Evolutionary conservation across 2,888 invertebrate species (phyloP).

Genomic region (Heliconius ismenius): DNA sequence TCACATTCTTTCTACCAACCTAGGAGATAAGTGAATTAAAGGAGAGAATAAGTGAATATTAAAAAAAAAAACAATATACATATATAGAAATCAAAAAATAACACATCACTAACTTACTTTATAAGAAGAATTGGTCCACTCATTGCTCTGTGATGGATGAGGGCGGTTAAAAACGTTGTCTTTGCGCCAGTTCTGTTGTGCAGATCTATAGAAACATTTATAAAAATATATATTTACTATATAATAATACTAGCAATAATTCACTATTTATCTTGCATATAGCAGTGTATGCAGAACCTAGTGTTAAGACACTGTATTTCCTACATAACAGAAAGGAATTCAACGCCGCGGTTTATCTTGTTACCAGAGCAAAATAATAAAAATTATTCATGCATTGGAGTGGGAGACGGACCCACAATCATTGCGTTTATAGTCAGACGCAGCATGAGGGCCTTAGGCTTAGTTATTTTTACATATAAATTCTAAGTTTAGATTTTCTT

Average conservation of each 20-base stretch:
- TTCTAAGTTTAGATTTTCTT: not conserved
- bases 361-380: no score
- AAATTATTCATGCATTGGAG: no score
- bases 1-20: no score
- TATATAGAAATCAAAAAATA: not conserved
- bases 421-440: not conserved
- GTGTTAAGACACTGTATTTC: not conserved
- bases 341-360: no score
- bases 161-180: conserved; percentile 51
- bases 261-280: no score
- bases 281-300: not conserved
- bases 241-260: not conserved
- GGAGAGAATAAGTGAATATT: not conserved
- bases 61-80: not conserved
- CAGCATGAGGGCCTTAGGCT: no score
- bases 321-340: no score
- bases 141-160: conserved; percentile 49
- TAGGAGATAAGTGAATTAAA: not conserved
- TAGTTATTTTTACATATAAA: not conserved
- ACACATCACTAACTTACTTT: conserved; percentile 29
- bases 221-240: not conserved
- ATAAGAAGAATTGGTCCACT: conserved; percentile 62
- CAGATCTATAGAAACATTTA: conserved; percentile 41
- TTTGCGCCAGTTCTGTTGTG: conserved; percentile 65
- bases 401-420: not conserved